Conservation (phyloP, 1,140 invertebrate genomes). For the Drosophila orosa region DNA sequence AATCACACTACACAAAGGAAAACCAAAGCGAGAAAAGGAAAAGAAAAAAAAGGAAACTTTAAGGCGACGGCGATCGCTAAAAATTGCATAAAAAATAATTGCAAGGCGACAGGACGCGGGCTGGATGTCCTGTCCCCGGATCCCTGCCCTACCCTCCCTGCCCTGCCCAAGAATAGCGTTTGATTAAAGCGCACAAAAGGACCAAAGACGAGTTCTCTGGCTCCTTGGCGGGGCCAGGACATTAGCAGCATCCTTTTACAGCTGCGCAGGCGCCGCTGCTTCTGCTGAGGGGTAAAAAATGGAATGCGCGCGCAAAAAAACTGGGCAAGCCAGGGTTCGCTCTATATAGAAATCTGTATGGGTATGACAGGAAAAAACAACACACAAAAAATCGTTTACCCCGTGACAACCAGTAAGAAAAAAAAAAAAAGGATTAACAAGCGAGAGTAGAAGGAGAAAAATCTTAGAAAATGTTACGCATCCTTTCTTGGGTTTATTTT, state of each 20-base stretch:
- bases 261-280: slow-evolving; percentile 74
- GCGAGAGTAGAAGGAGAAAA: slow-evolving; percentile 14
- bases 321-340: slow-evolving; percentile 17
- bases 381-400: slow-evolving; percentile 42
- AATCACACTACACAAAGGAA: slow-evolving; percentile 35
- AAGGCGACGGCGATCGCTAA: slow-evolving; percentile 65
- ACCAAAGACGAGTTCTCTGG: slow-evolving; percentile 28
- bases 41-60: slow-evolving; percentile 38
- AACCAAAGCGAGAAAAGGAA: slow-evolving; percentile 12
- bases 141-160: background rate
- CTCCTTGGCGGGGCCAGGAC: slow-evolving; percentile 48
- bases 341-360: background rate
- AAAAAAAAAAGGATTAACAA: slow-evolving; percentile 31
- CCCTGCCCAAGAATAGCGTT: slow-evolving; percentile 54
- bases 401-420: slow-evolving; percentile 18
- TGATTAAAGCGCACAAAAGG: slow-evolving; percentile 73
- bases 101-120: slow-evolving; percentile 63
- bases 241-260: slow-evolving; percentile 83
- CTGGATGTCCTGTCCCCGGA: slow-evolving; percentile 29
- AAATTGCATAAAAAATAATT: slow-evolving; percentile 83
- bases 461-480: slow-evolving; percentile 45
- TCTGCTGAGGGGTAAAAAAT: slow-evolving; percentile 44
- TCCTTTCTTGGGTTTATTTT: slow-evolving; percentile 6
- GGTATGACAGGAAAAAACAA: slow-evolving; percentile 34
- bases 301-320: slow-evolving; percentile 77